Evolutionary conservation across 2,797 vertebrate species (phyloP), one percentile per base, ranked within the genome.

Genomic region (Aythya fuligula): DNA sequence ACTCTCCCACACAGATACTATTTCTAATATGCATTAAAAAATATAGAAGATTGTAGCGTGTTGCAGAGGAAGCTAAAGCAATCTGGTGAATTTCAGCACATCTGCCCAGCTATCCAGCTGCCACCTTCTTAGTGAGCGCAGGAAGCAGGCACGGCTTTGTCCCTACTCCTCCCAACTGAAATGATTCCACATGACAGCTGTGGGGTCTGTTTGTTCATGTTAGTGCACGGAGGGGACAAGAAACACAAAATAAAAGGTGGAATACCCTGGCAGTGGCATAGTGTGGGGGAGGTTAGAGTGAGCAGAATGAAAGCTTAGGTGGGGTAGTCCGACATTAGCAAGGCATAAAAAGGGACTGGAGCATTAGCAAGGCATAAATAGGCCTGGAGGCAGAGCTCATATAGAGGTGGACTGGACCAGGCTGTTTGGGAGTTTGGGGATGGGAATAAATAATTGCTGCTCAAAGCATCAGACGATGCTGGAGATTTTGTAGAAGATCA

Each of bases 171-270:
- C 62, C 43, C 67, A 36, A 71, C 38, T 86, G 10, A 4, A 70
- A 1, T 0, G 18, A 41, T 22, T 60, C 25, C 32, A 17, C 1
- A 3, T 11, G 5, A 51, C 7, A 77, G 22, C 27, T 20, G 13
- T 27, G 14, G 24, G 81, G 38, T 39, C 36, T 25, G 8, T 9
- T 66, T 7, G 4, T 57, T 88, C 39, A 36, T 3, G 28, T 30
- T 32, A 32, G 54, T 56, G 32, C 22, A 21, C 8, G 39, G 2
- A 2, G 77, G 25, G 17, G 39, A 67, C 13, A 67, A 60, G 24
- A 90, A 88, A 86, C 19, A 20, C 28, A 41, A 70, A 41, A 83
- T 25, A 34, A 69, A 66, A 20, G 5, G 9, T 38, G 47, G 54
- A 53, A 92, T 11, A 47, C 25, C 28, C 16, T 20, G 20, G 41